Evolutionary conservation across 2,888 invertebrate species (phyloP).

Genomic region (Drosophila melanosoma): DNA sequence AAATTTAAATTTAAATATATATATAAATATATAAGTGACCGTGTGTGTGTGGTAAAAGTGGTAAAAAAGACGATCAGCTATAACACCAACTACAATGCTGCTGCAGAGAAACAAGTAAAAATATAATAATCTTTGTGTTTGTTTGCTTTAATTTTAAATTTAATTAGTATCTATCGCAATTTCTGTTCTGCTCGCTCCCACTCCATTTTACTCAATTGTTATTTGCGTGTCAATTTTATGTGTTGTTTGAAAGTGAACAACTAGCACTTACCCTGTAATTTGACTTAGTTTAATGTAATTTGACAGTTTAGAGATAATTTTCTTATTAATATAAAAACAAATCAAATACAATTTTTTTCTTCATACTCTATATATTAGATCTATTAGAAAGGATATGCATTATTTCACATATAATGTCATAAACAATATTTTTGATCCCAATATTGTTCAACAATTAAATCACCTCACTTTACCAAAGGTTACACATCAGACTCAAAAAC

Average conservation of each 20-base stretch:
- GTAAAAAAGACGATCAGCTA: constrained; percentile 35
- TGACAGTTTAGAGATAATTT: not conserved
- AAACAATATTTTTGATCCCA: too few species aligned
- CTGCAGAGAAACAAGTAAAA: constrained; percentile 82
- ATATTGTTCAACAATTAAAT: too few species aligned
- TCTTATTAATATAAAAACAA: not conserved
- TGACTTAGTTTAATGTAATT: not conserved
- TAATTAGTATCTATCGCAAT: constrained; percentile 55
- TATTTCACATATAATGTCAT: too few species aligned
- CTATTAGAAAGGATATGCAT: too few species aligned
- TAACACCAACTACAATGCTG: constrained; percentile 62
- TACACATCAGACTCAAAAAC: too few species aligned
- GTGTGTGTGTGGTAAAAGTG: constrained; percentile 51
- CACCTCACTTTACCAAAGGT: too few species aligned
- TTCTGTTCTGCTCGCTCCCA: constrained; percentile 23
- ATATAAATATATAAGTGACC: not conserved
- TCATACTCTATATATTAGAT: too few species aligned
- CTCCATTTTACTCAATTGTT: constrained; percentile 17
- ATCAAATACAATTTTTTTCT: too few species aligned
- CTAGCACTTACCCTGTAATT: not conserved
- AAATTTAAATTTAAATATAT: too few species aligned
- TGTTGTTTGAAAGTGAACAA: constrained; percentile 12
- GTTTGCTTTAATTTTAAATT: constrained; percentile 48
- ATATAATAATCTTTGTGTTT: constrained; percentile 44
- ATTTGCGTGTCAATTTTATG: constrained; percentile 46